phyloP scores from a whole-genome alignment of 2,113 vertebrate species.

The Pituophis catenifer region DNA sequence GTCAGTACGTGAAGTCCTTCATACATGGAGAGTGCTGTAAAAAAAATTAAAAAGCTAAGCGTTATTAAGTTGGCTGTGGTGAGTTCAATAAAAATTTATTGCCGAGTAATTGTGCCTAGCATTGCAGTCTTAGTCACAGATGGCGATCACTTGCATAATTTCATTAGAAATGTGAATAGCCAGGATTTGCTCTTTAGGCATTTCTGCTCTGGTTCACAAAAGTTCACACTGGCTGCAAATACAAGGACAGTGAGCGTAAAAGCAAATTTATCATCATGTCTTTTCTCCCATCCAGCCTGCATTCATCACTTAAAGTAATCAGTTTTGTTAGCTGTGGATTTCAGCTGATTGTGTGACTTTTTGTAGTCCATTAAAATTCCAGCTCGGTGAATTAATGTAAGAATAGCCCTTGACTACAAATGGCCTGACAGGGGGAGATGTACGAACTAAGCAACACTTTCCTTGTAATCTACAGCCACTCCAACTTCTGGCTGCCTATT shows the following conservation, averaged over 20 bases:
- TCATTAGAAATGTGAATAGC: constrained; percentile 44
- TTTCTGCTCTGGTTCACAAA: constrained; percentile 33
- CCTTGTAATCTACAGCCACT: constrained; percentile 23
- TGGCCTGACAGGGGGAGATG: constrained; percentile 22
- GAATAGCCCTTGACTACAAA: constrained; percentile 47
- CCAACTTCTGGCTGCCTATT: constrained; percentile 18
- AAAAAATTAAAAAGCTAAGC: background rate
- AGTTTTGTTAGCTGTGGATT: constrained; percentile 18
- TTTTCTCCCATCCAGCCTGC: constrained; percentile 35
- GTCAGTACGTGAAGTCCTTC: background rate
- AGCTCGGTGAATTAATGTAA: constrained; percentile 48
- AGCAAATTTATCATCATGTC: constrained; percentile 41
- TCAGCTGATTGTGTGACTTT: constrained; percentile 36
- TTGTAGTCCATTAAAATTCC: constrained; percentile 53
- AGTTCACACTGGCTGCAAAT: constrained; percentile 31
- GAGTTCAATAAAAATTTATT: constrained; percentile 1
- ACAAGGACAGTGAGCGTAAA: constrained; percentile 27
- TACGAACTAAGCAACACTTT: constrained; percentile 28
- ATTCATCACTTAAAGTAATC: constrained; percentile 54
- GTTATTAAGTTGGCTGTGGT: background rate
- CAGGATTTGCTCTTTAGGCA: constrained; percentile 32
- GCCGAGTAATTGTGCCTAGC: constrained; percentile 19
- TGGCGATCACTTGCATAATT: constrained; percentile 21
- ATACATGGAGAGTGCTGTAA: background rate
- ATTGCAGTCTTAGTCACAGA: constrained; percentile 22